Base-by-base conservation (phyloP, 2,113 vertebrate species). In the Corythoichthys haematopterus region DNA sequence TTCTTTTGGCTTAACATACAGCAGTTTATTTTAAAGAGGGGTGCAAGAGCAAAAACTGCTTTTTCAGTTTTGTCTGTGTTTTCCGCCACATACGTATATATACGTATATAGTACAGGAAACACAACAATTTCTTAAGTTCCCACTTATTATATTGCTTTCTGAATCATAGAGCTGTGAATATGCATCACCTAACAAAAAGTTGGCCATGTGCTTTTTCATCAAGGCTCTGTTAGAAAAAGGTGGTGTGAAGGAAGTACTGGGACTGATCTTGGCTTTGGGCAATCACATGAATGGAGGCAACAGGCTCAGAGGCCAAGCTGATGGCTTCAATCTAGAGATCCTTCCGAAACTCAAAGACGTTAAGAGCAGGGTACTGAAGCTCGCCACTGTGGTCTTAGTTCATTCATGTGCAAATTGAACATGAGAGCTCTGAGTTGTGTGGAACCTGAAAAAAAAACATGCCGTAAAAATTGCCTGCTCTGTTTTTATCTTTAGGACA, bases 281-380 rank as follows among this genome's bases (percentile, higher is more conserved):
- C 80, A 99, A 99, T 89, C 94, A 96, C 47, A 98, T 99, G 97
- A 99, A 99, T 0, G 97, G 95, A 28, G 97, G 96, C 43, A 97
- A 93, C 75, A 89, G 93, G 66, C 93, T 91, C 65, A 90, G 97
- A 80, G 97, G 97, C 38, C 97, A 99, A 88, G 97, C 97, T 8
- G 97, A 98, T 60, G 96, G 97, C 74, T 99, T 98, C 68, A 92
- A 92, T 52, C 89, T 99, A 79, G 97, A 99, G 88, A 98, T 99
- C 83, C 94, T 99, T 28, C 96, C 95, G 4, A 98, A 98, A 80
- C 92, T 99, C 61, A 98, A 98, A 82, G 97, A 99, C 20, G 95
- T 98, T 78, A 99, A 98, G 85, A 98, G 96, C 87, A 94, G 91
- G 85, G 96, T 97, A 88, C 10, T 20, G 38, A 11, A 0, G n/a